Conservation (phyloP, 2,113 vertebrate species). For the Toxotes jaculatrix region DNA sequence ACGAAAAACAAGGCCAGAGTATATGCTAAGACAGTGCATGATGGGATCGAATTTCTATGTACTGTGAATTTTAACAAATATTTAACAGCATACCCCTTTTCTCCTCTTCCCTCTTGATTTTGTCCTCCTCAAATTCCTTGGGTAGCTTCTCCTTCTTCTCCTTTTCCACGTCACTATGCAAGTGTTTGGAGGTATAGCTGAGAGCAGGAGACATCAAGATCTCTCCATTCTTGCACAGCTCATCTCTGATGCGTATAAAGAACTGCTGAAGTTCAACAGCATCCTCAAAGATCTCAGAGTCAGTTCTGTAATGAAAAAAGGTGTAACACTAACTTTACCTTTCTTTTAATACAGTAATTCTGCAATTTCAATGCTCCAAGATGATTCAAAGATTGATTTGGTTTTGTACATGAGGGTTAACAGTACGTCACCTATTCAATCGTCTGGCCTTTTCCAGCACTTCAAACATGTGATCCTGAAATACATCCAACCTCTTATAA, state of each 20-base stretch:
- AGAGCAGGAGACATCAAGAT: conserved; percentile 97
- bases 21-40: background rate
- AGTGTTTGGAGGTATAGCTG: conserved; percentile 96
- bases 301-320: conserved; percentile 86
- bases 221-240: conserved; percentile 98
- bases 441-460: conserved; percentile 95
- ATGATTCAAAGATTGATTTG: background rate
- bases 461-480: conserved; percentile 99
- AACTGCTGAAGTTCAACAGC: conserved; percentile 98
- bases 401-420: background rate
- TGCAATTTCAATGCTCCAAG: background rate
- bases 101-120: conserved; percentile 97
- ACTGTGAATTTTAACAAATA: background rate
- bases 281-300: conserved; percentile 99
- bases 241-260: conserved; percentile 97
- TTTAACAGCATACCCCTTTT: conserved; percentile 88
- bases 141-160: conserved; percentile 98
- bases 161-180: conserved; percentile 97
- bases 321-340: background rate
- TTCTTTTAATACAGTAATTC: background rate
- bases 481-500: conserved; percentile 94
- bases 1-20: background rate
- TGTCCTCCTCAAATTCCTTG: conserved; percentile 97
- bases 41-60: background rate
- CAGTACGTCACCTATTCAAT: conserved; percentile 90